Percentiles rank a stretch among this genome's conserved stretches.
Conservation (phyloP, 2,888 invertebrate species). For the Microplitis manilae region DNA sequence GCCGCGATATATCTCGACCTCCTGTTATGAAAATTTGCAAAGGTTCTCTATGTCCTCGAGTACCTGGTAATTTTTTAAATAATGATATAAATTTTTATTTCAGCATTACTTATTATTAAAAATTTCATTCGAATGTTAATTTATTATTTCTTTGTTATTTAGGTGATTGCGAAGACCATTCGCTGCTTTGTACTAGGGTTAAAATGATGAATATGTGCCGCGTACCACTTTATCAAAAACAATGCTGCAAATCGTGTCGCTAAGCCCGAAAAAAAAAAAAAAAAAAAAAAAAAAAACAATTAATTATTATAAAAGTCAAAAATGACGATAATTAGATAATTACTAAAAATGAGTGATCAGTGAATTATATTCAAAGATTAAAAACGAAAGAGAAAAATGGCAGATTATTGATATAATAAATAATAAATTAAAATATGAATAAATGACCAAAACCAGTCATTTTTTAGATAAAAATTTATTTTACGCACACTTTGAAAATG, state of each 20-base stretch:
- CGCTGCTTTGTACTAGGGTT: constrained; percentile 89
- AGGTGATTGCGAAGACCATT: constrained; percentile 86
- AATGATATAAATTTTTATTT: background rate
- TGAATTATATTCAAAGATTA: constrained; percentile 8
- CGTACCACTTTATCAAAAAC: constrained; percentile 85
- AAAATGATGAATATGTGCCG: constrained; percentile 91
- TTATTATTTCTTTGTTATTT: constrained; percentile 57
- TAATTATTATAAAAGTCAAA: constrained; percentile 10
- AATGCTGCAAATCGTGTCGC: constrained; percentile 89
- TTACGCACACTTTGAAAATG: constrained; percentile 42
- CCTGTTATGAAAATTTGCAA: constrained; percentile 84
- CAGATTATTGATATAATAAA: background rate
- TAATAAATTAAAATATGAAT: constrained; percentile 13
- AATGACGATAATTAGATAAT: constrained; percentile 13
- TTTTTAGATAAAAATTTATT: constrained; percentile 34
- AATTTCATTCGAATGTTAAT: constrained; percentile 23
- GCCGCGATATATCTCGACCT: constrained; percentile 84
- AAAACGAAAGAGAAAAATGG: background rate
- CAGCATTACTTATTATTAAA: constrained; percentile 1
- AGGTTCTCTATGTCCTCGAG: constrained; percentile 78
- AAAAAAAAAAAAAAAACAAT: constrained; percentile 14
- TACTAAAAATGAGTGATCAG: background rate
- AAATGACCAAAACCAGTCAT: constrained; percentile 1
- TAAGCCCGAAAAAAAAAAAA: constrained; percentile 41
- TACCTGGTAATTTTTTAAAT: constrained; percentile 60